Percentiles rank a stretch among this genome's conserved stretches.
Evolutionary conservation across 2,113 vertebrate genomes (phyloP).

Genomic region (Dasyprocta punctata): DNA sequence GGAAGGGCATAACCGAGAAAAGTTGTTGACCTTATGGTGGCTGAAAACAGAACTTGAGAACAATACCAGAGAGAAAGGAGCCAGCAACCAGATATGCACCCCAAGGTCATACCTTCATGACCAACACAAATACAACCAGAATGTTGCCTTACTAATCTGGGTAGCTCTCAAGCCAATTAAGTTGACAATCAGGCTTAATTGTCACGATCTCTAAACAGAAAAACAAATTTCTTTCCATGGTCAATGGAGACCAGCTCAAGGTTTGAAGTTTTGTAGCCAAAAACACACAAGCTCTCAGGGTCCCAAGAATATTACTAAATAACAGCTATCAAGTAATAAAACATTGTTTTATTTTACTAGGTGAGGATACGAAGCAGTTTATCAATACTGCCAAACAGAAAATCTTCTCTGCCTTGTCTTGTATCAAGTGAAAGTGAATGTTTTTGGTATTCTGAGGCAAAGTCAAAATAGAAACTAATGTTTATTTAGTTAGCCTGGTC

Average conservation of each 20-base stretch:
- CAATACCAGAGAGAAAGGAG: neutral
- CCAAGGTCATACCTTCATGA: neutral
- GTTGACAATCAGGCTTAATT: neutral
- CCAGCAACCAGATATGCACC: neutral
- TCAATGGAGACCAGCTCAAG: neutral
- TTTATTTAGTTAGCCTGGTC: neutral
- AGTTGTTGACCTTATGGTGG: neutral
- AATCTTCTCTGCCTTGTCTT: neutral
- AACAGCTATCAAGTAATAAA: neutral
- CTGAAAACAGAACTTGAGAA: neutral
- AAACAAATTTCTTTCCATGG: neutral
- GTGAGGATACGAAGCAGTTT: neutral
- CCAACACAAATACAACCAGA: neutral
- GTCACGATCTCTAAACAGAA: neutral
- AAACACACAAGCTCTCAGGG: neutral
- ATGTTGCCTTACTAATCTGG: neutral
- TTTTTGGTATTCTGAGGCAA: slow-evolving; percentile 13
- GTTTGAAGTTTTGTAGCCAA: neutral
- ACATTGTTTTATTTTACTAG: neutral
- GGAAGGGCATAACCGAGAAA: neutral
- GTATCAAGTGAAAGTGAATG: neutral
- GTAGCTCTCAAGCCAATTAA: neutral
- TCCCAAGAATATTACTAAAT: slow-evolving; percentile 12
- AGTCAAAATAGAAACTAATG: neutral
- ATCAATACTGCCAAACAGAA: neutral